These are phyloP conservation scores for Pseudolaguvia tuberculata DNA, from an alignment of 2,113 vertebrate species.

Conservation along the genomic window DNA sequence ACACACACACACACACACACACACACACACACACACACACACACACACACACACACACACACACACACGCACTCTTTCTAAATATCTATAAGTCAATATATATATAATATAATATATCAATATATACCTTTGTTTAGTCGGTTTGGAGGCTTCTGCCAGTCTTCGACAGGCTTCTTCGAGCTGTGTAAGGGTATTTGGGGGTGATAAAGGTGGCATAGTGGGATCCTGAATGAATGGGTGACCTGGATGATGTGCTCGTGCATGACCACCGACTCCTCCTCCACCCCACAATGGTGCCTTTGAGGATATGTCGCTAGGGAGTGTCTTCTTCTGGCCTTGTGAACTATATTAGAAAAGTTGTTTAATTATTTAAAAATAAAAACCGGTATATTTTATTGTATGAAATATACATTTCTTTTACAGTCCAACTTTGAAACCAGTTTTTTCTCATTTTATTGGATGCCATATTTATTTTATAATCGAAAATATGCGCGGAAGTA, in stretches of 20 bases:
- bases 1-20: too few species aligned
- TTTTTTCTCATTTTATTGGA: neutral
- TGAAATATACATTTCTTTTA: too few species aligned
- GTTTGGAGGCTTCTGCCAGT: slow-evolving; percentile 87
- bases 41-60: too few species aligned
- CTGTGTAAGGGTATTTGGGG: slow-evolving; percentile 91
- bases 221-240: slow-evolving; percentile 89
- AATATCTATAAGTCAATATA: too few species aligned
- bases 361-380: neutral
- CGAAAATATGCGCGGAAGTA: too few species aligned
- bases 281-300: slow-evolving; percentile 76
- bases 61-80: too few species aligned
- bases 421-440: too few species aligned
- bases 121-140: slow-evolving; percentile 80
- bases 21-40: too few species aligned
- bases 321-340: slow-evolving; percentile 79
- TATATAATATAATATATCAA: too few species aligned
- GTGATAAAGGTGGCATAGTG: slow-evolving; percentile 83
- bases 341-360: slow-evolving; percentile 56
- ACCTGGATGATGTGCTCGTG: slow-evolving; percentile 72
- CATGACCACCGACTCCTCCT: slow-evolving; percentile 66
- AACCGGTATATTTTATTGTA: neutral
- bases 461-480: neutral
- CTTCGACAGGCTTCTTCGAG: slow-evolving; percentile 92
- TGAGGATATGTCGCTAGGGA: slow-evolving; percentile 70